These are phyloP conservation scores for Hydractinia echinata DNA, from an alignment of 30 jellyfish, hydroid and myxozoan genomes.

Conservation along the genomic window DNA sequence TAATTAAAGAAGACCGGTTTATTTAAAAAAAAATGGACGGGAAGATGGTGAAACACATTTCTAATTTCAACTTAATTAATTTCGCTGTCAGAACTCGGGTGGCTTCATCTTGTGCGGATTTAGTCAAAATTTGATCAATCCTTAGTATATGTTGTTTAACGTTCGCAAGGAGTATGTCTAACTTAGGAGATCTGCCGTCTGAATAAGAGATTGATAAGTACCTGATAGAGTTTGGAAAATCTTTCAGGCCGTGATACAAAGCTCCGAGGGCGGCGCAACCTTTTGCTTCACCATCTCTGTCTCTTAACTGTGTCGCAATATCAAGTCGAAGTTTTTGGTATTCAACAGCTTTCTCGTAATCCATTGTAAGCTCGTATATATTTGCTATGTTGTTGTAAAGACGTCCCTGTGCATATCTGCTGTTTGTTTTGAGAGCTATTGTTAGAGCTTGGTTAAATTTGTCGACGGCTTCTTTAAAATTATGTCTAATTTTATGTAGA, in stretches of 20 bases:
- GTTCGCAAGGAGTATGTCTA: too few species aligned
- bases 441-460: conserved; percentile 54
- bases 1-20: too few species aligned
- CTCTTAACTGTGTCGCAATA: conserved; percentile 56
- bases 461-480: conserved; percentile 41
- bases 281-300: conserved; percentile 57
- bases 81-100: too few species aligned
- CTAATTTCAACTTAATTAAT: too few species aligned
- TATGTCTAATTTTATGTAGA: conserved; percentile 44
- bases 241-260: conserved; percentile 49
- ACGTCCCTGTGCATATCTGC: conserved; percentile 48
- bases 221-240: conserved; percentile 30
- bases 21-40: too few species aligned
- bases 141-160: too few species aligned
- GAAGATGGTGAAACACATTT: too few species aligned
- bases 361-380: conserved; percentile 69
- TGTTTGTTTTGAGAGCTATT: conserved; percentile 56
- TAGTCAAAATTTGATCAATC: too few species aligned
- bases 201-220: background rate
- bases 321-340: conserved; percentile 53
- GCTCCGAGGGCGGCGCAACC: conserved; percentile 67
- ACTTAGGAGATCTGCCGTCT: too few species aligned
- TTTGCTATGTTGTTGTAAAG: conserved; percentile 74
- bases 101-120: too few species aligned
- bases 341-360: conserved; percentile 60